Conservation (phyloP, 2,888 invertebrate species). For the Parnassius orleans region DNA sequence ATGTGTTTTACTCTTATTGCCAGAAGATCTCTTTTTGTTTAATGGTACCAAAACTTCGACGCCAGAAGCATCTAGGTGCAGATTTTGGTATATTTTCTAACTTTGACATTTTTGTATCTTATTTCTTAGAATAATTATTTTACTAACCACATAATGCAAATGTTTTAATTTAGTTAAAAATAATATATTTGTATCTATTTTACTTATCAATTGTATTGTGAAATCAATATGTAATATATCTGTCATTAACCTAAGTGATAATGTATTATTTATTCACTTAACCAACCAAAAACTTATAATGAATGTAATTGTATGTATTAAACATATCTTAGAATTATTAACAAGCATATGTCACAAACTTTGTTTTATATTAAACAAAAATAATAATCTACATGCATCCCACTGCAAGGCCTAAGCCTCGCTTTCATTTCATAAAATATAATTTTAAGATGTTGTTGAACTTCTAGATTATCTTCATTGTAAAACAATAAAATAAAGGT, state of each 20-base stretch:
- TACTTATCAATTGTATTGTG: conserved; percentile 16
- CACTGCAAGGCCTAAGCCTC: too few species aligned
- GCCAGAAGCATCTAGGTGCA: conserved; percentile 48
- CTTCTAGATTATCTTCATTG: neutral
- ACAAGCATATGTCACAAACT: too few species aligned
- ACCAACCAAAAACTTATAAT: too few species aligned
- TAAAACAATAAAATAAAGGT: neutral
- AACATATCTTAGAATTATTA: too few species aligned
- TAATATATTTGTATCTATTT: neutral
- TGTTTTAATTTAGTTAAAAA: neutral
- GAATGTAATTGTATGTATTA: too few species aligned
- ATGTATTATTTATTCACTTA: too few species aligned
- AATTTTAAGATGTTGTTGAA: neutral
- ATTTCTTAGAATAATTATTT: neutral
- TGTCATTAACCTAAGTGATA: conserved; percentile 12
- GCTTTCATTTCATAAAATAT: neutral
- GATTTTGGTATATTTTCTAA: conserved; percentile 43
- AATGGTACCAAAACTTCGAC: conserved; percentile 41
- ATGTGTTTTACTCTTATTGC: conserved; percentile 41
- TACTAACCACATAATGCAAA: neutral
- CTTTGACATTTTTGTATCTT: neutral
- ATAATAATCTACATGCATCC: too few species aligned
- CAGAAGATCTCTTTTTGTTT: conserved; percentile 52
- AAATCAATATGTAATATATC: conserved; percentile 6
- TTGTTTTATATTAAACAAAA: too few species aligned